A percentile compares a stretch with the other conserved stretches of the same genome.
These are phyloP conservation scores for Nanorana parkeri DNA, from an alignment of 2,113 vertebrate species.

Conservation along the genomic window DNA sequence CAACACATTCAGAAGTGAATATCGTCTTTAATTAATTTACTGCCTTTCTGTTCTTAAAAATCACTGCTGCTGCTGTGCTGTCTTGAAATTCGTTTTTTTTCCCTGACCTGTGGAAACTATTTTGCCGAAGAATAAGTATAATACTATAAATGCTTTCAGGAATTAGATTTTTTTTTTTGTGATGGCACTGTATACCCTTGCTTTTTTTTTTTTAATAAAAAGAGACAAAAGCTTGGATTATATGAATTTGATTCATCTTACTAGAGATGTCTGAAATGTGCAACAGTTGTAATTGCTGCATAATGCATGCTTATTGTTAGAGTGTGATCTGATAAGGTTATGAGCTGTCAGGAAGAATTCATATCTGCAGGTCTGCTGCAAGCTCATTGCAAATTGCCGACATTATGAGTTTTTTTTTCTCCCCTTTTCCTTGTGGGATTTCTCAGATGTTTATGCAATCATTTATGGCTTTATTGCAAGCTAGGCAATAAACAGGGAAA, in stretches of 20 bases:
- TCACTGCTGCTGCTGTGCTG: not conserved
- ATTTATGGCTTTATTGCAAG: conserved; percentile 69
- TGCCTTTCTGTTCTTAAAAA: not conserved
- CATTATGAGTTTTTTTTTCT: conserved; percentile 58
- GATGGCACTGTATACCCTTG: not conserved
- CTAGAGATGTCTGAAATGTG: conserved; percentile 19
- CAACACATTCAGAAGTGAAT: not conserved
- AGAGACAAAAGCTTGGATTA: conserved; percentile 51
- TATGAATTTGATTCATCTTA: conserved; percentile 22
- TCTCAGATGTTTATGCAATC: conserved; percentile 68
- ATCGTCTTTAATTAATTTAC: conserved; percentile 1
- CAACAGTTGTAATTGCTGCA: conserved; percentile 57
- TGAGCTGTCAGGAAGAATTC: conserved; percentile 60
- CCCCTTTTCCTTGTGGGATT: conserved; percentile 55
- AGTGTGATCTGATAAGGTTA: conserved; percentile 49
- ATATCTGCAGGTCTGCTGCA: conserved; percentile 59
- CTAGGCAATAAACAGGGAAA: conserved; percentile 59
- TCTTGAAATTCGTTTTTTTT: not conserved
- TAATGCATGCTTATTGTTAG: conserved; percentile 54
- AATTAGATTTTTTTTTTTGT: conserved; percentile 21
- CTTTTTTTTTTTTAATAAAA: conserved; percentile 50
- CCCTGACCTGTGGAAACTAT: not conserved
- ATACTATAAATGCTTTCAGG: not conserved
- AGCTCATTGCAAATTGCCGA: conserved; percentile 64
- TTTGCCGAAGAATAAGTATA: conserved; percentile 1